Evolutionary conservation across 2,113 vertebrate genomes (phyloP), one percentile per base, ranked within the genome.

Genomic region (Hypocryptadius cinnamomeus): DNA sequence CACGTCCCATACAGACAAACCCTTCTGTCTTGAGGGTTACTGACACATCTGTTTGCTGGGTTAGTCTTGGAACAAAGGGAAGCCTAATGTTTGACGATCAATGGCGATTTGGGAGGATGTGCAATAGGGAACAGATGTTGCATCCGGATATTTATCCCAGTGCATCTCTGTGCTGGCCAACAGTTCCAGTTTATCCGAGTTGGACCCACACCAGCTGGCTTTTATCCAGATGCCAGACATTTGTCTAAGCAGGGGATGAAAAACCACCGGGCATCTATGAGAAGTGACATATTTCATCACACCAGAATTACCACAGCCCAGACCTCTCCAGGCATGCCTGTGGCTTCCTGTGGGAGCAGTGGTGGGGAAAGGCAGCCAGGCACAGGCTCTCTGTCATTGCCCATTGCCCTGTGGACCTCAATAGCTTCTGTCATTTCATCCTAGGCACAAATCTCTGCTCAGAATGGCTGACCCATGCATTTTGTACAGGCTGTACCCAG

Each of bases 121-220:
- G 68, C 85, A 78, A 14, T 57, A 71, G 94, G 79, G 79, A 95
- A 63, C 94, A 95, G 93, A 96, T 94, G 93, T 93, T 92, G 25
- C 19, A 33, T 76, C 66, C 18, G 20, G 91, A 65, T 95, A 56
- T 85, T 91, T 1, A 4, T 91, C 76, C 44, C 60, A 53, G 27
- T 71, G 78, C 70, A 51, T 82, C 51, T 81, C 51, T 77, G 27
- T 70, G 71, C 74, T 82, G 28, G 64, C 82, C 3, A 2, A n/a
- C 66, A 74, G 72, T 86, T 83, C 79, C 45, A 59, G 25, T 63
- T 93, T 93, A 90, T 91, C 82, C 0, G 18, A 88, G 69, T 16
- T 92, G 91, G 79, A 64, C 31, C 28, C 60, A 31, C 16, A 48
- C 79, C 76, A 95, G 56, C 79, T 94, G 94, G 51, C 82, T 80